Evolutionary conservation across 2,113 vertebrate species (phyloP).

Genomic region (Lepidothrix coronata): DNA sequence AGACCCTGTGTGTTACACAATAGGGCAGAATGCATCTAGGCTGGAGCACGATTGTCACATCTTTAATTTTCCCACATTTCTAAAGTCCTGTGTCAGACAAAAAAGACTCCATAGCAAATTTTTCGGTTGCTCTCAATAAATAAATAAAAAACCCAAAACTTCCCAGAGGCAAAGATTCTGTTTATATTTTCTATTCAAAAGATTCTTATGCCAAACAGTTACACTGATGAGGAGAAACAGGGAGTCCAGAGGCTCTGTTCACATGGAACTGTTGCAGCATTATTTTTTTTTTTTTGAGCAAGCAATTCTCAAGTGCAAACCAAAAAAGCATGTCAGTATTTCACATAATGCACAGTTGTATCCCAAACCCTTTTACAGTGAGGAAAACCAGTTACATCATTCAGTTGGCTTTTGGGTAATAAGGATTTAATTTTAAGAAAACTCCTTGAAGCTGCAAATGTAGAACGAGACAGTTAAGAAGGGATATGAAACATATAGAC

Average conservation of each 20-base stretch:
- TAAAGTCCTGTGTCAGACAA: not conserved
- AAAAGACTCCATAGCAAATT: not conserved
- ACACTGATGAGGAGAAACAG: not conserved
- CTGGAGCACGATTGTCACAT: not conserved
- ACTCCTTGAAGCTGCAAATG: not conserved
- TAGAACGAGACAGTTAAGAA: not conserved
- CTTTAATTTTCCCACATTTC: not conserved
- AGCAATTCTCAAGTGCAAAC: not conserved
- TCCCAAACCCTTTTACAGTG: not conserved
- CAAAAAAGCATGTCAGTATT: not conserved
- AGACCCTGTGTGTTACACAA: not conserved
- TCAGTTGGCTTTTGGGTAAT: not conserved
- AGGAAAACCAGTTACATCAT: not conserved
- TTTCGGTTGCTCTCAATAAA: not conserved
- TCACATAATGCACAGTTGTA: not conserved
- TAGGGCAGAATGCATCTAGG: not conserved
- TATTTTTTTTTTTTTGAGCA: not conserved
- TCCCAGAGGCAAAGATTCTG: not conserved
- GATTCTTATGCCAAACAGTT: not conserved
- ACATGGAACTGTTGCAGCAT: not conserved
- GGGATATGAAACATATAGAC: not conserved
- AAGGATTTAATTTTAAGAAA: not conserved
- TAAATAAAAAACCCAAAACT: not conserved
- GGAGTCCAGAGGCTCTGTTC: not conserved
- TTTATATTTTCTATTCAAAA: conserved; percentile 9